A percentile compares a stretch with the other conserved stretches of the same genome.
Evolutionary conservation across 2,113 vertebrate genomes (phyloP).

Genomic region (Copsychus sechellarum): DNA sequence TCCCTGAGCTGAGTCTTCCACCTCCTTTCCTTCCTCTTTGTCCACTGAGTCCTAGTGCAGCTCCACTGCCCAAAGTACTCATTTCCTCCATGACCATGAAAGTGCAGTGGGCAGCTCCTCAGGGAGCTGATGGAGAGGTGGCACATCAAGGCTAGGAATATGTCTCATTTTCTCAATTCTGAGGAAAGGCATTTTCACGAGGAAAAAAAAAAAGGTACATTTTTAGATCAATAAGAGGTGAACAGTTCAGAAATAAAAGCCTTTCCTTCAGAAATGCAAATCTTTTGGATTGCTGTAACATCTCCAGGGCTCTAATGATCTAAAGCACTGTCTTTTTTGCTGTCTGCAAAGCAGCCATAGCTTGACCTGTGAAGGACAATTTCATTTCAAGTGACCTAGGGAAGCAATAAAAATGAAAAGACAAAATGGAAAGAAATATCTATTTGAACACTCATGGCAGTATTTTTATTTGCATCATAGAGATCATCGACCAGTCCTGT

Average conservation of each 20-base stretch:
- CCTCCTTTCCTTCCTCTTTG: neutral
- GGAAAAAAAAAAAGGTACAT: neutral
- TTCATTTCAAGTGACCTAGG: constrained; percentile 25
- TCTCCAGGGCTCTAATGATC: neutral
- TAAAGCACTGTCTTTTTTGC: neutral
- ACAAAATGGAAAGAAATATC: neutral
- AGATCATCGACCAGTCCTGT: neutral
- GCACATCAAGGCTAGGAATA: neutral
- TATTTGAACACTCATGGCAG: neutral
- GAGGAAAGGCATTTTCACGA: neutral
- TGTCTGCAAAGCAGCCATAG: neutral
- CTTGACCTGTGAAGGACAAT: constrained; percentile 43
- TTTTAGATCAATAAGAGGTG: neutral
- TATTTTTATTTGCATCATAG: constrained; percentile 20
- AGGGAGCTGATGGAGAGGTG: neutral
- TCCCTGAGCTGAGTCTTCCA: neutral
- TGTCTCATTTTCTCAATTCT: neutral
- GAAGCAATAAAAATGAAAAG: constrained; percentile 30
- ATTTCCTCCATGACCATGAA: neutral
- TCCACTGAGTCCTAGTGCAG: neutral
- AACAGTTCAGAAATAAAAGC: constrained; percentile 21
- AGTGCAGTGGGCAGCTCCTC: neutral
- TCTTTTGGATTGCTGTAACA: neutral
- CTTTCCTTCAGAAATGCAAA: constrained; percentile 32
- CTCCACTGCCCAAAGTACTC: neutral